These are phyloP conservation scores for Hemistola chrysoprasaria DNA, from an alignment of 2,888 invertebrate genomes.

Conservation along the genomic window DNA sequence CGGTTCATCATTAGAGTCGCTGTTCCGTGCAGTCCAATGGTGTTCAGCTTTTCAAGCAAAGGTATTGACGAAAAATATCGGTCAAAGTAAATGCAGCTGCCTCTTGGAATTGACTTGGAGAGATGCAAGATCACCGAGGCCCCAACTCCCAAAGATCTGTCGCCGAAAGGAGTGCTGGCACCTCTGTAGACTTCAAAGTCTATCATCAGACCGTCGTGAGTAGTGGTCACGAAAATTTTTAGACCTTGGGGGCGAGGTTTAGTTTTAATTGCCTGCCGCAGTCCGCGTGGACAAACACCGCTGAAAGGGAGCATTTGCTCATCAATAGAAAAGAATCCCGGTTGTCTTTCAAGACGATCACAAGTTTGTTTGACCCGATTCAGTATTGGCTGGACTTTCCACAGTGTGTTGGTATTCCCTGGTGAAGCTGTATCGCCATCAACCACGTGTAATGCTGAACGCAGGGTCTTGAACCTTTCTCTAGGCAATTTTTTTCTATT, in stretches of 20 bases:
- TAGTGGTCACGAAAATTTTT: slow-evolving; percentile 26
- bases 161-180: slow-evolving; percentile 19
- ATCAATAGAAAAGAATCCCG: slow-evolving; percentile 15
- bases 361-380: slow-evolving; percentile 10
- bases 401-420: slow-evolving; percentile 13
- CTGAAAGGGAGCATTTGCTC: slow-evolving; percentile 19
- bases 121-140: slow-evolving; percentile 26
- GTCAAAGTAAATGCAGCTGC: slow-evolving; percentile 27
- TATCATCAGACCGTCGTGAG: slow-evolving; percentile 28
- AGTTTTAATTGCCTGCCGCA: slow-evolving; percentile 11
- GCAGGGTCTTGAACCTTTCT: too few relatives aligned
- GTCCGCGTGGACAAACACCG: slow-evolving; percentile 8
- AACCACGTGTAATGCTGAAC: too few relatives aligned
- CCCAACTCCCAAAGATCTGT: slow-evolving; percentile 22
- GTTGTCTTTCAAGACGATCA: too few relatives aligned
- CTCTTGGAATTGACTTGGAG: slow-evolving; percentile 21
- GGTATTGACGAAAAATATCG: slow-evolving; percentile 27
- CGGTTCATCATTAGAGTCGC: slow-evolving; percentile 31
- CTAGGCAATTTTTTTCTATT: too few relatives aligned
- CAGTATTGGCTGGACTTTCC: slow-evolving; percentile 20
- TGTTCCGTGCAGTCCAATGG: slow-evolving; percentile 20
- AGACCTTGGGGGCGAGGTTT: slow-evolving; percentile 26
- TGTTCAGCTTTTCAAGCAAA: slow-evolving; percentile 23
- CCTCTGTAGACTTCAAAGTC: slow-evolving; percentile 30
- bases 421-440: too few relatives aligned